These are phyloP conservation scores for Schlechtendalia chinensis DNA, from an alignment of 1,140 invertebrate genomes.

Conservation along the genomic window DNA sequence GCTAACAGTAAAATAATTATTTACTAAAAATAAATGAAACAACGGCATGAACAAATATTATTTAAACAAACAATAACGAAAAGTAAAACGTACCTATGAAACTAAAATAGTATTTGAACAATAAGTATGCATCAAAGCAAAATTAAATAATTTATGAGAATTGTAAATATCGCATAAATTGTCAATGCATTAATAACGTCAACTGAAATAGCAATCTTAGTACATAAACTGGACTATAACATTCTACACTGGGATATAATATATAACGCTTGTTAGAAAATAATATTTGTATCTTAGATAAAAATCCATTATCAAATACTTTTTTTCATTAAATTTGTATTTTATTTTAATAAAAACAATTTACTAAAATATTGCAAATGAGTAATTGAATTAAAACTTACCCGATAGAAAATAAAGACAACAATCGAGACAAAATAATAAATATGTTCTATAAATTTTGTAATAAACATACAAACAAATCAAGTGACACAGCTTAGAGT, in stretches of 20 bases:
- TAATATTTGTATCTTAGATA: background rate
- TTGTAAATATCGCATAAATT: background rate
- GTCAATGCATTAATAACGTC: background rate
- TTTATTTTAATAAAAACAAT: background rate
- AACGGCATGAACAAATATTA: background rate
- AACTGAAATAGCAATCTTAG: background rate
- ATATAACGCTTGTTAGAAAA: background rate
- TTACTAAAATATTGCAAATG: background rate
- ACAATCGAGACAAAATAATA: background rate
- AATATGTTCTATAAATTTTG: background rate
- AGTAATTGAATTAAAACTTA: background rate
- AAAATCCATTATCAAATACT: background rate
- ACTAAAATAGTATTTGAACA: constrained; percentile 2
- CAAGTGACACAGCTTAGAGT: too few species aligned
- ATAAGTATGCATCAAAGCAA: background rate
- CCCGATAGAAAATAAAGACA: background rate
- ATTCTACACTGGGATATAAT: too few species aligned
- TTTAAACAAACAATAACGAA: background rate
- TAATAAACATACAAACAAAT: too few species aligned
- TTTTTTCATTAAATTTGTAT: too few species aligned
- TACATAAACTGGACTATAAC: too few species aligned
- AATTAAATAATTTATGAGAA: background rate
- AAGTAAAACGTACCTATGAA: background rate
- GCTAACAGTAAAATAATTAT: too few species aligned
- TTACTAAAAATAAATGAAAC: background rate